phyloP scores from a whole-genome alignment of 1,140 invertebrate species.

The Monochamus saltuarius region DNA sequence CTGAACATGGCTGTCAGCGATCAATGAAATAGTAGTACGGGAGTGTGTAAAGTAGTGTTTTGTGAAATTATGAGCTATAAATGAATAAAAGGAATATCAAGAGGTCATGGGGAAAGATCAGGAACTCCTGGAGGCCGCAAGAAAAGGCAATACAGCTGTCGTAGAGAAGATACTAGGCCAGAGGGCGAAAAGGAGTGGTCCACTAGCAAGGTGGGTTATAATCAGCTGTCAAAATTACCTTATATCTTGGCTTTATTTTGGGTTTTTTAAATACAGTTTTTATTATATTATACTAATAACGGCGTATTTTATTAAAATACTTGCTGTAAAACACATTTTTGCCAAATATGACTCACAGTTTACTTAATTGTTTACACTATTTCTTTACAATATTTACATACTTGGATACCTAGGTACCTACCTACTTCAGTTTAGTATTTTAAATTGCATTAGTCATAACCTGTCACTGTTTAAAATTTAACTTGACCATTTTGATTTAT shows the following conservation, averaged over 20 bases:
- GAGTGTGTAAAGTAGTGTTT: constrained; percentile 45
- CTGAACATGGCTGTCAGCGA: constrained; percentile 70
- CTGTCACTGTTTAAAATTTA: too few species aligned
- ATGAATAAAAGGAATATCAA: constrained; percentile 45
- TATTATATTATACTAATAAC: too few species aligned
- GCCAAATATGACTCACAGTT: too few species aligned
- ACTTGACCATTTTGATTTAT: too few species aligned
- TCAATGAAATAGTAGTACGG: constrained; percentile 67
- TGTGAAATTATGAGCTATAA: constrained; percentile 59
- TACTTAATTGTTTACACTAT: too few species aligned
- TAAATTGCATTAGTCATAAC: too few species aligned
- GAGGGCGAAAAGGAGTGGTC: constrained; percentile 88
- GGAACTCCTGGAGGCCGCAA: constrained; percentile 91
- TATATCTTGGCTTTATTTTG: neutral
- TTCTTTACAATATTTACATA: too few species aligned
- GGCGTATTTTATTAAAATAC: too few species aligned
- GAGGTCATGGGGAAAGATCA: constrained; percentile 88
- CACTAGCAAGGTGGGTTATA: constrained; percentile 80
- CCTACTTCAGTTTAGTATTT: too few species aligned
- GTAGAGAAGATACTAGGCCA: constrained; percentile 90
- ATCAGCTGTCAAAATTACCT: constrained; percentile 39
- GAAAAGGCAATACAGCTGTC: constrained; percentile 83
- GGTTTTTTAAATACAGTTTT: neutral
- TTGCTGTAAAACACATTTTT: too few species aligned
- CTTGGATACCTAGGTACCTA: too few species aligned